Conservation (phyloP, 2,888 invertebrate genomes). For the Trichacis sp. region DNA sequence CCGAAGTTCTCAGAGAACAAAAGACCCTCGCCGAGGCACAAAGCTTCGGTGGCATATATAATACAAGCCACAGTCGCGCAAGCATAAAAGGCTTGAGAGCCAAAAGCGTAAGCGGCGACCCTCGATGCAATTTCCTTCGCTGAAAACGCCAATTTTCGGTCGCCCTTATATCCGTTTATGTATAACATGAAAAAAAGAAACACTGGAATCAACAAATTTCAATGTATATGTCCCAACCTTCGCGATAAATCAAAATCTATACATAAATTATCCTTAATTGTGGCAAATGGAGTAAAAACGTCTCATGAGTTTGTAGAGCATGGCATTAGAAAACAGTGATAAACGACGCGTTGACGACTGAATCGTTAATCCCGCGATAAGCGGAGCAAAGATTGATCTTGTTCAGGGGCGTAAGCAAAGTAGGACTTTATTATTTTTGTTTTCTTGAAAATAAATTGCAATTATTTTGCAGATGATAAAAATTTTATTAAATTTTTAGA, state of each 20-base stretch:
- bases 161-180: too few species aligned
- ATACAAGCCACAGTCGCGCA: background rate
- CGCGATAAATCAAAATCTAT: too few species aligned
- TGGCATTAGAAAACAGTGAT: too few species aligned
- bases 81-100: slow-evolving; percentile 16
- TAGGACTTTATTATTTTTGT: too few species aligned
- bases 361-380: background rate
- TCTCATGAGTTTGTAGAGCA: too few species aligned
- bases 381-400: background rate
- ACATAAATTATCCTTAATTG: too few species aligned
- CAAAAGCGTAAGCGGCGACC: background rate
- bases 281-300: too few species aligned
- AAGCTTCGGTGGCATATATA: slow-evolving; percentile 22
- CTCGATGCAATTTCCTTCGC: background rate
- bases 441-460: background rate
- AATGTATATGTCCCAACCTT: too few species aligned
- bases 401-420: too few species aligned
- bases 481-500: background rate
- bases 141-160: background rate
- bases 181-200: too few species aligned
- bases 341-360: background rate
- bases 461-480: background rate
- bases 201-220: too few species aligned
- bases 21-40: slow-evolving; percentile 18
- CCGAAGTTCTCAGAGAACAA: slow-evolving; percentile 33